A percentile compares a stretch with the other conserved stretches of the same genome.
Conservation (phyloP, 2,113 vertebrate genomes). For the Pagrus major region DNA sequence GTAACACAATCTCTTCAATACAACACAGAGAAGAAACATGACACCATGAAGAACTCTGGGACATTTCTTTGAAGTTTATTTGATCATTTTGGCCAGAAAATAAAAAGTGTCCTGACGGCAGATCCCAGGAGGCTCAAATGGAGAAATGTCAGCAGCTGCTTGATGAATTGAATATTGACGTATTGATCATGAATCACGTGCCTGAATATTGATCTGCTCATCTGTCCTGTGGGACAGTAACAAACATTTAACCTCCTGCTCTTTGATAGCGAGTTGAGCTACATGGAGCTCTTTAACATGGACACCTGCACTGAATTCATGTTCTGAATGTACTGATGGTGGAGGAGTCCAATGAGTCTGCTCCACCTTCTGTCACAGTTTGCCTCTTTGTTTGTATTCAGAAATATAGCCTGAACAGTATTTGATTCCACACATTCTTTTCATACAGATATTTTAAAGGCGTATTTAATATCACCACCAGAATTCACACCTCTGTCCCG, state of each 20-base stretch:
- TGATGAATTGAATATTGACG: not conserved
- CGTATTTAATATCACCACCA: no score
- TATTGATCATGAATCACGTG: not conserved
- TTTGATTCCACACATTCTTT: not conserved
- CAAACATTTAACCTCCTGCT: not conserved
- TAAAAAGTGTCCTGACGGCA: not conserved
- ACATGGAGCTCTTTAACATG: not conserved
- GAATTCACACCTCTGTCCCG: no score
- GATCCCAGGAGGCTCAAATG: not conserved
- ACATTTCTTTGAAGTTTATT: not conserved
- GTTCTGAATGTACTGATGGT: not conserved
- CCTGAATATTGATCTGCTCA: not conserved
- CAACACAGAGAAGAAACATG: not conserved
- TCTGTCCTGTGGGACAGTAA: not conserved
- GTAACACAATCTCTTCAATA: no score
- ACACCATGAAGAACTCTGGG: not conserved
- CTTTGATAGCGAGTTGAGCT: not conserved
- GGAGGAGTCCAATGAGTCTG: not conserved
- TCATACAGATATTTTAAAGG: no score
- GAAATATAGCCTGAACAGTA: not conserved
- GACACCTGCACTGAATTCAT: not conserved
- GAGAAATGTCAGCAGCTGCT: not conserved
- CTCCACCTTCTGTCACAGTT: not conserved
- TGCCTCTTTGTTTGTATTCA: not conserved
- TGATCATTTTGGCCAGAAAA: not conserved